These are phyloP conservation scores for Siphlonurus alternatus DNA, from an alignment of 2,888 invertebrate species.

Conservation along the genomic window DNA sequence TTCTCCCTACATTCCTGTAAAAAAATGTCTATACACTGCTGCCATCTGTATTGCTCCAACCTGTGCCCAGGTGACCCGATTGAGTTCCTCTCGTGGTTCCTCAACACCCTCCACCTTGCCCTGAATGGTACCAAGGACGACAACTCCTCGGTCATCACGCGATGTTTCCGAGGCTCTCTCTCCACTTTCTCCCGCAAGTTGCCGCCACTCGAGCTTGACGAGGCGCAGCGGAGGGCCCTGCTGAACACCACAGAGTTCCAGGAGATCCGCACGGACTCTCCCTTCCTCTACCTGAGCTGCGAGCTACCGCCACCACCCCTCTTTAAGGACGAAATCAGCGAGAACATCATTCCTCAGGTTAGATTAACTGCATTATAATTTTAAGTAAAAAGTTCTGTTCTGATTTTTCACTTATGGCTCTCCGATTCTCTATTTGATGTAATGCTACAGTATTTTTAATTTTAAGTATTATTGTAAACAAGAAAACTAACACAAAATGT, in stretches of 20 bases:
- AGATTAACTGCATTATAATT: conserved; percentile 10
- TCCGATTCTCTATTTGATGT: not conserved
- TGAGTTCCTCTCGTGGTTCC: conserved; percentile 95
- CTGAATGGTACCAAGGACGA: conserved; percentile 81
- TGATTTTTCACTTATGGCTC: not conserved
- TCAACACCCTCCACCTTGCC: conserved; percentile 89
- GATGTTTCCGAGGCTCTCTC: conserved; percentile 87
- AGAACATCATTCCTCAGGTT: conserved; percentile 98
- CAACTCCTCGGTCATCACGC: conserved; percentile 83
- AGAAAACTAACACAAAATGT: no score
- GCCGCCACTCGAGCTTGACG: conserved; percentile 80
- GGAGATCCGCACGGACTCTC: conserved; percentile 73
- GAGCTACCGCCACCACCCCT: conserved; percentile 94
- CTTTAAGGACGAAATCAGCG: conserved; percentile 92
- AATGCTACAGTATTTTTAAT: conserved; percentile 2
- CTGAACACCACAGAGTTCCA: conserved; percentile 70
- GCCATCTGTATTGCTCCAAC: no score
- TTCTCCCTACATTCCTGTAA: no score
- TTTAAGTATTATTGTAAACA: no score
- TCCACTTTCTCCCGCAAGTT: conserved; percentile 81
- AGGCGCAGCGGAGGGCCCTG: conserved; percentile 66
- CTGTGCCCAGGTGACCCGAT: conserved; percentile 98
- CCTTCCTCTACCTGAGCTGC: conserved; percentile 91
- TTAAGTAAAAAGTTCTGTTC: not conserved
- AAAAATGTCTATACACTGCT: no score